phyloP scores from a whole-genome alignment of 2,888 invertebrate genomes.

The Ochropleura leucogaster region DNA sequence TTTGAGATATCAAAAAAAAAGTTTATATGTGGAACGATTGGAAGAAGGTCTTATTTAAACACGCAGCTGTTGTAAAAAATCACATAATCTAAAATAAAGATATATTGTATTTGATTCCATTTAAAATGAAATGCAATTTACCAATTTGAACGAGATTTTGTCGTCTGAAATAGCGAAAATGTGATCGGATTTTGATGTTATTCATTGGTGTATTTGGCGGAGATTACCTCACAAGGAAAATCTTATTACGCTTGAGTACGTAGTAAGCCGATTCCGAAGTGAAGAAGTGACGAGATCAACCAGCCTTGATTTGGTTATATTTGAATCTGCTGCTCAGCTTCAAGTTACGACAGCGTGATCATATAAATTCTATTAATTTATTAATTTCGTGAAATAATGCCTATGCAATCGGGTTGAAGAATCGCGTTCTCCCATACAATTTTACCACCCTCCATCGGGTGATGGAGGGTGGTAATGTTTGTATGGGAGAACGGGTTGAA shows the following conservation, averaged over 20 bases:
- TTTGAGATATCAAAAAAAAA: not conserved
- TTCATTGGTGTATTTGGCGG: constrained; percentile 48
- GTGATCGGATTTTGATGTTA: constrained; percentile 43
- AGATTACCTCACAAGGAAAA: constrained; percentile 55
- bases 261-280: constrained; percentile 49
- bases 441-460: too few species aligned
- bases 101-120: not conserved
- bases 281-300: constrained; percentile 40
- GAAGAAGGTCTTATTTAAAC: too few species aligned
- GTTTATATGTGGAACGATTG: not conserved
- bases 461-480: too few species aligned
- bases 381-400: too few species aligned
- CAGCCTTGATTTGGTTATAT: constrained; percentile 19
- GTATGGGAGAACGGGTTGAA: too few species aligned
- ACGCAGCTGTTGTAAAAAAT: too few species aligned
- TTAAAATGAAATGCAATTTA: constrained; percentile 10
- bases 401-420: too few species aligned
- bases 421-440: too few species aligned
- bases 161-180: constrained; percentile 14
- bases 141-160: not conserved
- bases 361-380: too few species aligned
- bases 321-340: constrained; percentile 2
- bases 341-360: too few species aligned
- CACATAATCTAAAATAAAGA: too few species aligned
- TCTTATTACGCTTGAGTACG: constrained; percentile 55